Conservation (phyloP, 2,888 invertebrate species). For the Idaea dimidiata region DNA sequence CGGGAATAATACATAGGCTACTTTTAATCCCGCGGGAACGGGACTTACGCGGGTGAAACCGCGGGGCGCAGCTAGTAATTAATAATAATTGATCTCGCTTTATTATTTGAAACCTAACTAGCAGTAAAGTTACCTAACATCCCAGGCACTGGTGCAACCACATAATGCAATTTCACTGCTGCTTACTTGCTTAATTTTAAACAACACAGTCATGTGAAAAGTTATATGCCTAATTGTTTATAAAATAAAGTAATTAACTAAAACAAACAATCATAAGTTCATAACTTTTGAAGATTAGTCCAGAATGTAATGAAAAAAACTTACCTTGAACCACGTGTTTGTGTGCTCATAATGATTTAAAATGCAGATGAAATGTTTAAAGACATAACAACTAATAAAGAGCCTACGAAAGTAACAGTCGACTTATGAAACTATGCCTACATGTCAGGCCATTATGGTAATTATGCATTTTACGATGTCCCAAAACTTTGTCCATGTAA, state of each 20-base stretch:
- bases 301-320: neutral
- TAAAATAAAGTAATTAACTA: neutral
- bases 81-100: neutral
- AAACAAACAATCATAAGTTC: neutral
- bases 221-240: neutral
- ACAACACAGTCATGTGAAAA: neutral
- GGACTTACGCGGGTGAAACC: no score
- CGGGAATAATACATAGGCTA: no score
- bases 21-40: no score
- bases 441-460: neutral
- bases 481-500: neutral
- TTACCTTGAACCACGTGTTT: neutral
- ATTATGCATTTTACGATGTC: neutral
- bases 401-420: neutral
- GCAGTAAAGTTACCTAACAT: neutral
- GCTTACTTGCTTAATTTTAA: neutral
- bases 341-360: neutral
- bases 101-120: neutral
- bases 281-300: neutral
- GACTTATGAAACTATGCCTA: neutral
- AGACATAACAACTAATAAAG: neutral
- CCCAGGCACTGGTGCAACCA: neutral
- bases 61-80: no score
- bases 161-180: neutral
- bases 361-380: neutral